phyloP scores from a whole-genome alignment of 2,888 invertebrate genomes.

The Dryocosmus kuriphilus region DNA sequence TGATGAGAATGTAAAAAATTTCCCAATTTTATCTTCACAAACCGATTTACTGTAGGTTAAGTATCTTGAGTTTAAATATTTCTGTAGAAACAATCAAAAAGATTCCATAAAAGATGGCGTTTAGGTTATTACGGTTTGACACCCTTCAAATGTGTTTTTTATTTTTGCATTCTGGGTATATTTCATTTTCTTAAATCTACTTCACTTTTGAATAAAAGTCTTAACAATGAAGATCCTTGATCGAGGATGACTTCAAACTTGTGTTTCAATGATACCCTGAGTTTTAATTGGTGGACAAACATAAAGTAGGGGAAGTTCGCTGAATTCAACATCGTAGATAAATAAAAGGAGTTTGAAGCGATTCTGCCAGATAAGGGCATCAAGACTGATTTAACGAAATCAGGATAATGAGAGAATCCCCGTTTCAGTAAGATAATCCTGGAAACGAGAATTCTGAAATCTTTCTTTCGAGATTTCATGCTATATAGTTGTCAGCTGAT shows the following conservation, averaged over 20 bases:
- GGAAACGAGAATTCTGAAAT: constrained; percentile 27
- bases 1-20: no score
- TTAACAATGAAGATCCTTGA: background rate
- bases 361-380: background rate
- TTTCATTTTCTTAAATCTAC: background rate
- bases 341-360: constrained; percentile 23
- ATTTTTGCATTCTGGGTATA: background rate
- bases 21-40: no score
- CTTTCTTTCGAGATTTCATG: constrained; percentile 16
- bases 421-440: constrained; percentile 26
- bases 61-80: no score
- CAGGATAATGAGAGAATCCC: constrained; percentile 21
- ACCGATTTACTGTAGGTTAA: no score
- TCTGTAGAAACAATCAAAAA: no score
- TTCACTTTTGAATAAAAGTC: no score
- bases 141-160: background rate
- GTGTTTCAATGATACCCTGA: background rate
- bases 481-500: constrained; percentile 59
- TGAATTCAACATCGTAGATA: constrained; percentile 8
- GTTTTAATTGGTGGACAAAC: constrained; percentile 26
- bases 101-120: no score
- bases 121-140: no score
- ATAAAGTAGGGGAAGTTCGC: background rate
- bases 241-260: background rate
- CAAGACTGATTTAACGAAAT: constrained; percentile 23